These are phyloP conservation scores for Caloenas nicobarica DNA, from an alignment of 2,113 vertebrate species.

Conservation along the genomic window DNA sequence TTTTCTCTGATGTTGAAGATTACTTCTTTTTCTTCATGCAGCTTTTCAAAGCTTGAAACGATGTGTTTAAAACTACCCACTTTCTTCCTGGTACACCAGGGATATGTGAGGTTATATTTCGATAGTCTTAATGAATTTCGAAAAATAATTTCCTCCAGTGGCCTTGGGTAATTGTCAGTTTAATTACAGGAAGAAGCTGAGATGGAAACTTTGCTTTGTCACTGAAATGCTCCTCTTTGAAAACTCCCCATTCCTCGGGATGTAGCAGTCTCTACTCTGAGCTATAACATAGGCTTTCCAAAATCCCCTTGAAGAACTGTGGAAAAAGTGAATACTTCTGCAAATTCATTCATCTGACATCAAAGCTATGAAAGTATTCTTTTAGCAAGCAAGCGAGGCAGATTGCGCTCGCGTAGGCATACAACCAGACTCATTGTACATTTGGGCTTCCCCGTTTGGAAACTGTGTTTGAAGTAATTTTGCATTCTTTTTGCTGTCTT, in stretches of 20 bases:
- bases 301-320: constrained; percentile 43
- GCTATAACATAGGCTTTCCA: not conserved
- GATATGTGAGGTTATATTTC: constrained; percentile 6
- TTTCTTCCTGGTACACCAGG: constrained; percentile 27
- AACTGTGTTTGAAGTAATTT: constrained; percentile 44
- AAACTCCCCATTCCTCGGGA: not conserved
- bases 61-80: not conserved
- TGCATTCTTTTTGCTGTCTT: not conserved
- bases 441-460: not conserved
- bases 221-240: constrained; percentile 26
- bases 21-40: not conserved
- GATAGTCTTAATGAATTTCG: constrained; percentile 40
- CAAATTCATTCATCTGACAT: constrained; percentile 55
- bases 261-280: not conserved
- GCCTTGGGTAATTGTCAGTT: constrained; percentile 50
- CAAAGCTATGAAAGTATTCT: constrained; percentile 45
- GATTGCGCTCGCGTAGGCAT: not conserved
- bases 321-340: constrained; percentile 41
- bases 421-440: constrained; percentile 31
- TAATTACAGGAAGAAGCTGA: constrained; percentile 48
- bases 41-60: not conserved
- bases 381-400: constrained; percentile 12
- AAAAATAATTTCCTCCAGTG: constrained; percentile 42
- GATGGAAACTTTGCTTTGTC: constrained; percentile 32
- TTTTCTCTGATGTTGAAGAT: constrained; percentile 12